A percentile compares a stretch with the other conserved stretches of the same genome.
Conservation (phyloP, 2,797 vertebrate genomes). For the Chelmon rostratus region DNA sequence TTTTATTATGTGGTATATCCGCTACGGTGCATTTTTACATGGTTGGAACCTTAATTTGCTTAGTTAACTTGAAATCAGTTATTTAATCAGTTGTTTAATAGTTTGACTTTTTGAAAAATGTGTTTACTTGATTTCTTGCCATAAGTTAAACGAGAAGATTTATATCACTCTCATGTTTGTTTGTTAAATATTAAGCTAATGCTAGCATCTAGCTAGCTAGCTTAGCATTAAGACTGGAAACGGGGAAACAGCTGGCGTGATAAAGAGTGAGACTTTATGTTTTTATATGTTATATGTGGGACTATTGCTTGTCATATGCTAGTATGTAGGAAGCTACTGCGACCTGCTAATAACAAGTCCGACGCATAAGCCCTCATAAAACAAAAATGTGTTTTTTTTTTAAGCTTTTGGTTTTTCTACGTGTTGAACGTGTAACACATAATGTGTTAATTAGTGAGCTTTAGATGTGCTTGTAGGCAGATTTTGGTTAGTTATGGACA, state of each 20-base stretch:
- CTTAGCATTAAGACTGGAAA: background rate
- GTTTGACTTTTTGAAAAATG: background rate
- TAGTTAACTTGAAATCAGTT: background rate
- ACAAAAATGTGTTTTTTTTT: too few relatives aligned
- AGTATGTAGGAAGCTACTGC: too few relatives aligned
- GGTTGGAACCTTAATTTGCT: background rate
- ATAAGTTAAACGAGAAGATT: background rate
- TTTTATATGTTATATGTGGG: too few relatives aligned
- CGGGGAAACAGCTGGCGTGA: background rate
- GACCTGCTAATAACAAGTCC: too few relatives aligned
- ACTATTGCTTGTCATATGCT: too few relatives aligned
- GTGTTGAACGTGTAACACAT: background rate
- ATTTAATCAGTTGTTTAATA: background rate
- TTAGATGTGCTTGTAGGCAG: background rate
- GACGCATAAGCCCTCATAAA: too few relatives aligned
- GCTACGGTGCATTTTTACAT: background rate
- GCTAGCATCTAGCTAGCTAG: background rate
- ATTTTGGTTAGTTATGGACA: background rate
- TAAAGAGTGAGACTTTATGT: too few relatives aligned
- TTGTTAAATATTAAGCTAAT: background rate
- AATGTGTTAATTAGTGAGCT: background rate
- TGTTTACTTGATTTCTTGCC: background rate
- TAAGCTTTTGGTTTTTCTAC: background rate
- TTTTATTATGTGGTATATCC: background rate
- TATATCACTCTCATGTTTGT: background rate